Evolutionary conservation across 1,140 invertebrate genomes (phyloP), one percentile per base, ranked within the genome.

Genomic region (Pseudomyrmex pallidus): DNA sequence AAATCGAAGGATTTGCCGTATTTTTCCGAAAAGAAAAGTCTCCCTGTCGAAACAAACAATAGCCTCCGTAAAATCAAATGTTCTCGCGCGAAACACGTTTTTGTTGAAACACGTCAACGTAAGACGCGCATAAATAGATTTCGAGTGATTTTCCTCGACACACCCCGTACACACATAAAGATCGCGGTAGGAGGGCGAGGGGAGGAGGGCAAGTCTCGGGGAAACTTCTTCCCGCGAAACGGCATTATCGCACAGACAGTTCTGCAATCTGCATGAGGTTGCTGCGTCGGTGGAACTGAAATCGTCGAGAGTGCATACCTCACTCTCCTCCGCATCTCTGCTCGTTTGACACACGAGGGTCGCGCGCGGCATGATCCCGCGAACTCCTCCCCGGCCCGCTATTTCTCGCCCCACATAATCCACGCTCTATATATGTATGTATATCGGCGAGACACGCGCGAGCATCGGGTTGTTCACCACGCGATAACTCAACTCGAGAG

Each of bases 191-290:
- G n/a, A 80, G 64, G 15, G 4, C 5, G 25, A 35, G 5, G 35
- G 35, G 5, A 35, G 44, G n/a, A 59, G 64, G 48, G 44, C 35
- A 46, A 70, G 59, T 68, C 76, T 46, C 76, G 52, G 15, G 20
- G 54, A 68, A 59, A 48, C 52, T 70, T 57, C 35, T 59, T 80
- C 54, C n/a, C 66, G 54, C 44, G 54, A 44, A n/a, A 57, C 64
- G 54, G 52, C 52, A 78, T 78, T 78, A 78, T 59, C 76, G 15
- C 44, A n/a, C 44, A 78, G 54, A 78, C 54, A 68, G 44, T 62
- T 70, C 52, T 44, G 52, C 64, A 52, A 78, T 78, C 66, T 70
- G 66, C 76, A 80, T 70, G 76, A 80, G 76, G 54, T 72, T 80
- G 66, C 66, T 59, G 76, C 76, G 35, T 78, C 76, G 35, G 64